A percentile compares a stretch with the other conserved stretches of the same genome.
Evolutionary conservation across 2,113 vertebrate species (phyloP).

Genomic region (Etia nguti): DNA sequence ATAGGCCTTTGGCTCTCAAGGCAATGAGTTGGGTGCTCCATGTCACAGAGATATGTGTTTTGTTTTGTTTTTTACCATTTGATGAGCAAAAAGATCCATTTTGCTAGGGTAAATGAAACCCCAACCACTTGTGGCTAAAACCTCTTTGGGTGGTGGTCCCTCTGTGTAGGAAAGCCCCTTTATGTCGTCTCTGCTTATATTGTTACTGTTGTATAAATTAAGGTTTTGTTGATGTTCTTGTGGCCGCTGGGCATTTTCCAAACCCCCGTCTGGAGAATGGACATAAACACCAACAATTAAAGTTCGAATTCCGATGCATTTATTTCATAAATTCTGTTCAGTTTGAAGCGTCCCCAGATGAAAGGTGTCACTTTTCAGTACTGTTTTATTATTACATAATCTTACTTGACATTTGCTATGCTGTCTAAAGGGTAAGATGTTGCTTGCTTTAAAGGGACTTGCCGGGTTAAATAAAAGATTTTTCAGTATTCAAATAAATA

Average conservation of each 20-base stretch:
- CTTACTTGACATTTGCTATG: not conserved
- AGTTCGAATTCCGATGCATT: not conserved
- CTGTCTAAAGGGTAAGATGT: not conserved
- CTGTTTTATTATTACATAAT: not conserved
- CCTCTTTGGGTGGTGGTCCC: not conserved
- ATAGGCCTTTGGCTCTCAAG: not conserved
- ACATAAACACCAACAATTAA: not conserved
- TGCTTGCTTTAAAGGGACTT: not conserved
- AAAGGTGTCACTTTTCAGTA: not conserved
- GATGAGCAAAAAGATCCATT: not conserved
- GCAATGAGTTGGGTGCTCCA: not conserved
- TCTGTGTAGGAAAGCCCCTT: not conserved
- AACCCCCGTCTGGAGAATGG: not conserved
- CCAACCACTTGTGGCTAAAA: not conserved
- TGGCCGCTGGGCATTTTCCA: not conserved
- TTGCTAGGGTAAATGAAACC: not conserved
- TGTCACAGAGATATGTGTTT: not conserved
- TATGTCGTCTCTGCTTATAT: not conserved
- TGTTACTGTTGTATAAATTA: not conserved
- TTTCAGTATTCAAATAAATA: not conserved
- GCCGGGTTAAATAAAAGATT: too few species aligned
- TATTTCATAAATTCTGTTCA: not conserved
- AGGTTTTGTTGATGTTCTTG: not conserved
- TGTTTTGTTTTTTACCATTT: not conserved
- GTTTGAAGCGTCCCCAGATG: not conserved